These are phyloP conservation scores for Sesia apiformis DNA, from an alignment of 2,888 invertebrate genomes.

Conservation along the genomic window DNA sequence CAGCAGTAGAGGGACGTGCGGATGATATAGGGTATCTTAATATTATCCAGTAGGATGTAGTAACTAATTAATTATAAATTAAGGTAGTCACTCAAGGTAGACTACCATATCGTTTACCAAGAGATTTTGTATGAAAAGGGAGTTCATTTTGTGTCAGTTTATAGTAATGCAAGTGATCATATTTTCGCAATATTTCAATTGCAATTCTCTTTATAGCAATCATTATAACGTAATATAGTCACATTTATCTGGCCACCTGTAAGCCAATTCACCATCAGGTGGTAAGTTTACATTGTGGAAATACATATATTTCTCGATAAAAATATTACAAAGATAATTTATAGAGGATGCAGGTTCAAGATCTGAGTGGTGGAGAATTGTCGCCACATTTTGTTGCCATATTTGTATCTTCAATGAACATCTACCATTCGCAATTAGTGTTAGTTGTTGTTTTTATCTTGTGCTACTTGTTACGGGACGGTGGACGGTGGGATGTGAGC, in stretches of 20 bases:
- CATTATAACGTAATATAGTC: background rate
- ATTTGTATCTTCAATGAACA: conserved; percentile 26
- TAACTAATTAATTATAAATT: no score
- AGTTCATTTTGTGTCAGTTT: background rate
- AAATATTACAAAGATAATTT: background rate
- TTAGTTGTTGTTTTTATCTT: conserved; percentile 32
- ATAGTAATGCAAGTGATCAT: background rate
- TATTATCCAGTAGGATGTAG: no score
- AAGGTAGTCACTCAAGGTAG: no score
- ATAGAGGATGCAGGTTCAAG: conserved; percentile 22
- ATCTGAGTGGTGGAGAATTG: conserved; percentile 22
- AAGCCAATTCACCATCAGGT: background rate
- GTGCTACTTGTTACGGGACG: conserved; percentile 19
- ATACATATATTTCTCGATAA: background rate
- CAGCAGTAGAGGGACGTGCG: no score
- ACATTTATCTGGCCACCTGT: background rate
- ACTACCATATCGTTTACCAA: no score
- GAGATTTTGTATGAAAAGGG: background rate
- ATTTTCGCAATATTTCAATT: background rate
- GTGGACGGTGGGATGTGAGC: conserved; percentile 9
- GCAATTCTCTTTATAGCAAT: background rate
- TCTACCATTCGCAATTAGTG: conserved; percentile 38
- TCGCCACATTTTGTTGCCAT: conserved; percentile 27
- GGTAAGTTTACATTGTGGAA: background rate
- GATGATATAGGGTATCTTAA: no score